A percentile compares a stretch with the other conserved stretches of the same genome.
Evolutionary conservation across 2,797 vertebrate genomes (phyloP).

Genomic region (Alfaro cultratus): DNA sequence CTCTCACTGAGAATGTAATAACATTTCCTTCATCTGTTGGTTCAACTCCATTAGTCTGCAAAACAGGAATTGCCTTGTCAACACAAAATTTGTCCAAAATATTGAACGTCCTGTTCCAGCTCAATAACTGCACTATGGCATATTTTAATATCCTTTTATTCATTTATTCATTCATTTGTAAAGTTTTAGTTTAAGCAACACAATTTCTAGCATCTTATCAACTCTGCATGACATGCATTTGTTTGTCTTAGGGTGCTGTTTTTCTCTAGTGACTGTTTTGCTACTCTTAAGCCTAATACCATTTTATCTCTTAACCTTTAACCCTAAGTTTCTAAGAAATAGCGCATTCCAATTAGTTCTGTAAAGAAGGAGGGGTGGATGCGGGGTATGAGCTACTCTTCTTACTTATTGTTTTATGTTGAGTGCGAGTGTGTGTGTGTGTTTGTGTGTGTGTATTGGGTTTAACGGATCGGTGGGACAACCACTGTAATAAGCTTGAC

Average conservation of each 20-base stretch:
- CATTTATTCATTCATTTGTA: too few species aligned
- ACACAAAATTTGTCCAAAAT: not conserved
- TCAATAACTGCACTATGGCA: not conserved
- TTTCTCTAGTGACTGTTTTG: not conserved
- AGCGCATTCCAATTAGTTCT: not conserved
- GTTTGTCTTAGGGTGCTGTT: not conserved
- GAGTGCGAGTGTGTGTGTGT: too few species aligned
- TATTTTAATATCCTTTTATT: not conserved
- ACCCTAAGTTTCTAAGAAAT: not conserved
- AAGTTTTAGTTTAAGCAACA: not conserved
- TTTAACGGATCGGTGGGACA: not conserved
- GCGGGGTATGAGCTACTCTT: not conserved
- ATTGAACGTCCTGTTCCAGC: not conserved
- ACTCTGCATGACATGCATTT: not conserved
- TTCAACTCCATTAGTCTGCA: not conserved
- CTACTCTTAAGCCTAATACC: not conserved
- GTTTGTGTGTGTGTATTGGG: not conserved
- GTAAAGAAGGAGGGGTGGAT: not conserved
- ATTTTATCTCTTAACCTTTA: conserved; percentile 2
- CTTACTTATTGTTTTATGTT: too few species aligned
- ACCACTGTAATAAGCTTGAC: not conserved
- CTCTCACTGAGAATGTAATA: not conserved
- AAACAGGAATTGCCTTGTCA: not conserved
- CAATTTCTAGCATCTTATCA: not conserved
- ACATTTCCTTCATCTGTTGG: not conserved